These are phyloP conservation scores for Sarcophaga caerulescens DNA, from an alignment of 2,888 invertebrate genomes.

Conservation along the genomic window DNA sequence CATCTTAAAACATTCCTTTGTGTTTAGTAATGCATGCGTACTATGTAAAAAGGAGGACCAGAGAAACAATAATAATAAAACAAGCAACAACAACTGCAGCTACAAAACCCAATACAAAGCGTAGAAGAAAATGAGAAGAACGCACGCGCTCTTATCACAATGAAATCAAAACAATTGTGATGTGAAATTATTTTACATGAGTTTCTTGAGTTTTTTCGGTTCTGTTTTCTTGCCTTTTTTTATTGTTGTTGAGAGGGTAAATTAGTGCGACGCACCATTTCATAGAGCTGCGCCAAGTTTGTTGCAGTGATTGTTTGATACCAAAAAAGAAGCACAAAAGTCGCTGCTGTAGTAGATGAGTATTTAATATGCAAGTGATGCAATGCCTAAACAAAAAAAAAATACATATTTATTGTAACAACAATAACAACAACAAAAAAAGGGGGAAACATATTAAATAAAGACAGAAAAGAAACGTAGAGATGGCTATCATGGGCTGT, in stretches of 20 bases:
- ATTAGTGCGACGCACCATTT: neutral
- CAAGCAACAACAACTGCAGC: constrained; percentile 33
- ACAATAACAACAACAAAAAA: constrained; percentile 30
- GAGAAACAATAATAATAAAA: no score
- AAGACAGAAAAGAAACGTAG: constrained; percentile 38
- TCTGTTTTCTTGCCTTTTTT: no score
- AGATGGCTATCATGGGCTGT: constrained; percentile 60
- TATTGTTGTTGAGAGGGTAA: no score
- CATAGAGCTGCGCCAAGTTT: constrained; percentile 31
- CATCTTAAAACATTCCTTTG: constrained; percentile 60
- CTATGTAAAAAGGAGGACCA: neutral
- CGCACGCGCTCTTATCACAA: constrained; percentile 67
- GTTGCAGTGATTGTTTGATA: neutral
- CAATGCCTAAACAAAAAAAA: constrained; percentile 64
- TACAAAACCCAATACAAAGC: constrained; percentile 29
- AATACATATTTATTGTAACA: neutral
- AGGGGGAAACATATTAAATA: constrained; percentile 61
- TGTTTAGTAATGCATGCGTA: constrained; percentile 58
- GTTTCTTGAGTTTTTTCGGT: no score
- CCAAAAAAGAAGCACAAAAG: constrained; percentile 43
- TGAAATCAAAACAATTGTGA: constrained; percentile 64
- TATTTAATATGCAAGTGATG: constrained; percentile 79
- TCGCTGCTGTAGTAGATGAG: constrained; percentile 31
- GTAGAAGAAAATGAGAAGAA: constrained; percentile 28
- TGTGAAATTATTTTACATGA: neutral